phyloP scores from a whole-genome alignment of 2,797 vertebrate species.

The Paramormyrops hopkinsi region DNA sequence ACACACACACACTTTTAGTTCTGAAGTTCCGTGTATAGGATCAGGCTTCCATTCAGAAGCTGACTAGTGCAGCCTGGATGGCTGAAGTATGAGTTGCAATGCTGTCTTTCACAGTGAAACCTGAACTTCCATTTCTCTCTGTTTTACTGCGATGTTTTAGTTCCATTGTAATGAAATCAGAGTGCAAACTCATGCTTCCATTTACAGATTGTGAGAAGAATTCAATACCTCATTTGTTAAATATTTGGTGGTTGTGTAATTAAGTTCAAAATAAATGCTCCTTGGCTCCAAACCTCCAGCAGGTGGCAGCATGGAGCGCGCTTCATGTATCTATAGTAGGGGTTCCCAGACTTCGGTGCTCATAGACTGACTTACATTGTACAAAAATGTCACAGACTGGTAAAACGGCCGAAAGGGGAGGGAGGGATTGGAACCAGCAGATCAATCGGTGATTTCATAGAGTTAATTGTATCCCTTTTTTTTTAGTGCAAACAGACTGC shows the following conservation, averaged over 20 bases:
- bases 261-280: background rate
- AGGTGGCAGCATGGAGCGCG: background rate
- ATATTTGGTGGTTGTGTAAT: background rate
- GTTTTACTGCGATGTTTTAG: background rate
- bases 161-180: background rate
- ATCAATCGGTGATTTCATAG: background rate
- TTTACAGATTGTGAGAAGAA: background rate
- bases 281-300: background rate
- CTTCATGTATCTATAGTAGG: background rate
- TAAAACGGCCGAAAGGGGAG: background rate
- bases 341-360: background rate
- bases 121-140: background rate
- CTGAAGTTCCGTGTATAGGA: background rate
- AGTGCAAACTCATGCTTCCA: background rate
- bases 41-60: background rate
- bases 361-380: background rate
- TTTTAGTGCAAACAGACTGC: background rate
- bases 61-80: background rate
- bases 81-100: background rate
- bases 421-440: background rate
- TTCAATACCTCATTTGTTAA: background rate
- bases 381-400: background rate
- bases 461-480: background rate
- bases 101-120: background rate
- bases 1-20: background rate